Percentiles rank a stretch among this genome's conserved stretches.
phyloP scores from a whole-genome alignment of 2,797 vertebrate species.

The Lepilemur ruficaudatus region DNA sequence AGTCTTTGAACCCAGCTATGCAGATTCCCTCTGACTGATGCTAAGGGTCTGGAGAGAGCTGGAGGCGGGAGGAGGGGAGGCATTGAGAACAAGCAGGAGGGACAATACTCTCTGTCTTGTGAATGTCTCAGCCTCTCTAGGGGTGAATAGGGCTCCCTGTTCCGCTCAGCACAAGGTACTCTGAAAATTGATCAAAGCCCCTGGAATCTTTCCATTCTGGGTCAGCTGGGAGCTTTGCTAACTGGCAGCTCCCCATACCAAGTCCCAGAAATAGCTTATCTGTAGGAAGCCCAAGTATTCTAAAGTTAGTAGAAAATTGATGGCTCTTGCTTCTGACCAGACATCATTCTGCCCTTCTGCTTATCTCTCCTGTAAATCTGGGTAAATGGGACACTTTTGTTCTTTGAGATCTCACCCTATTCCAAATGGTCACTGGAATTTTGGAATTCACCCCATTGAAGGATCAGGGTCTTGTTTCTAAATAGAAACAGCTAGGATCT shows the following conservation, averaged over 20 bases:
- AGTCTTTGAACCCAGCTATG: slow-evolving; percentile 11
- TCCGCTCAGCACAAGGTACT: background rate
- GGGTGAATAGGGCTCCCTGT: background rate
- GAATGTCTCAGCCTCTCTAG: background rate
- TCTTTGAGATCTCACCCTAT: background rate
- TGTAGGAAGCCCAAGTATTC: background rate
- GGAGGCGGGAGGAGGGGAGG: background rate
- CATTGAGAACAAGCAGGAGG: background rate
- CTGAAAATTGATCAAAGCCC: background rate
- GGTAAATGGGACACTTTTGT: background rate
- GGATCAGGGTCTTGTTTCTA: background rate
- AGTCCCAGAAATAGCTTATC: background rate
- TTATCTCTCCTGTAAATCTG: background rate
- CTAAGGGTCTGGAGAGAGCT: background rate
- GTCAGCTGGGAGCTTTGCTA: background rate
- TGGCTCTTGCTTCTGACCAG: background rate
- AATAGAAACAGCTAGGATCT: background rate
- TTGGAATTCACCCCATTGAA: background rate
- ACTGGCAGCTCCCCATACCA: background rate
- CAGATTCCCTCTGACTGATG: slow-evolving; percentile 75
- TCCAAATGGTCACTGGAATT: background rate
- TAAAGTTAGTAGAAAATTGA: background rate
- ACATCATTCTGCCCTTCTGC: background rate
- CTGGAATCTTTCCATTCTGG: background rate
- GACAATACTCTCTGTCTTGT: background rate